These are phyloP conservation scores for Xyrauchen texanus DNA, from an alignment of 2,113 vertebrate genomes.

Conservation along the genomic window DNA sequence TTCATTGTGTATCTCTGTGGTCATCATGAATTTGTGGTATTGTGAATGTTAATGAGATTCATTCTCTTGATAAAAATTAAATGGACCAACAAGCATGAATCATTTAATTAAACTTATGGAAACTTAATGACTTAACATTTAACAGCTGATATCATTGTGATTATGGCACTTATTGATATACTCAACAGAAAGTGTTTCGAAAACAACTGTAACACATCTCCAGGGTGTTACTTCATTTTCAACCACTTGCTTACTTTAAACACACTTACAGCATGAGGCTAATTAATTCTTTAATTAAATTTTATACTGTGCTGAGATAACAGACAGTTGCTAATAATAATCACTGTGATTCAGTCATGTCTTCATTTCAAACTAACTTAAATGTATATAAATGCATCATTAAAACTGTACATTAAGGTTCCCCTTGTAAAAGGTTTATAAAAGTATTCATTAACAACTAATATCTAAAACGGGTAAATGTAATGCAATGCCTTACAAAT, in stretches of 20 bases:
- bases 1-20: not conserved
- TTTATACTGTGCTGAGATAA: slow-evolving; percentile 15
- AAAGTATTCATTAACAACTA: too few species aligned
- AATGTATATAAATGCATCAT: too few species aligned
- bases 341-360: not conserved
- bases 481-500: too few species aligned
- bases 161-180: not conserved
- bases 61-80: not conserved
- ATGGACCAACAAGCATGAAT: slow-evolving; percentile 25
- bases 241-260: slow-evolving; percentile 22
- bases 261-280: slow-evolving; percentile 27
- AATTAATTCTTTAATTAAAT: slow-evolving; percentile 44
- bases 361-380: not conserved
- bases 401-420: too few species aligned
- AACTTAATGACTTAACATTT: slow-evolving; percentile 37
- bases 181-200: not conserved
- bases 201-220: slow-evolving; percentile 13
- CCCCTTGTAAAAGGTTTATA: too few species aligned
- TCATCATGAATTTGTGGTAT: slow-evolving; percentile 16
- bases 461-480: too few species aligned
- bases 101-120: slow-evolving; percentile 33
- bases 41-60: too few species aligned
- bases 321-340: slow-evolving; percentile 19
- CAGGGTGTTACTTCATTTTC: not conserved
- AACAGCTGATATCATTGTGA: slow-evolving; percentile 37